Evolutionary conservation across 1,140 invertebrate genomes (phyloP), one percentile per base, ranked within the genome.

Genomic region (Drosophila lowei): DNA sequence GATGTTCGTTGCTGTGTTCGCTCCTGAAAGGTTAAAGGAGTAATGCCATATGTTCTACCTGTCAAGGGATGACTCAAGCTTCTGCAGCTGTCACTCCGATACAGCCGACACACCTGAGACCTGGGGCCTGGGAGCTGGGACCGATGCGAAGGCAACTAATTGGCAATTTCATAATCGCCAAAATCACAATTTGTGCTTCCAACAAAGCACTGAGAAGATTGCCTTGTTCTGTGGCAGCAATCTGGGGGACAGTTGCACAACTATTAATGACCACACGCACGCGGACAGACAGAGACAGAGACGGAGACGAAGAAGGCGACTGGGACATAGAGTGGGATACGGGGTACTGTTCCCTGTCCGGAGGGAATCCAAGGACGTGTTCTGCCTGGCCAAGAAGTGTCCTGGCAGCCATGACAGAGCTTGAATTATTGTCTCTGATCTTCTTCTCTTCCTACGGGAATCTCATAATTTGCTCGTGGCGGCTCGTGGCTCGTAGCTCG

Each of bases 391-490:
- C 8, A 60, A 46, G 2, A 6, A 6, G 13, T 47, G 8, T 28
- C 6, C 6, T 55, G 25, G 30, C 30, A 9, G 30, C 30, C 30
- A 30, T 21, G 9, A 3, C 5, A 43, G 43, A 30, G 18, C 61
- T 61, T 30, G 48, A 66, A 65, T 52, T 43, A 66, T 65, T 52
- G 60, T 50, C 49, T 47, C 23, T 21, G 16, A 11, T 48, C 16
- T 43, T 48, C n/a, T 2, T 6, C 21, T 56, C 50, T 55, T 66
- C 3, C 18, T 18, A 6, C 25, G 15, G 15, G 34, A 50, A 58
- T 65, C 62, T 68, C 59, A 66, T 74, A 74, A 68, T 78, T 83
- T 83, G 72, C 65, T 49, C 34, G 23, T 25, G 60, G 63, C 28
- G 7, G 28, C 28, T 28, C 28, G 6, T 30, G 28, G 28, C 25